These are phyloP conservation scores for Araneus ventricosus DNA, from an alignment of 1,140 invertebrate genomes.

Conservation along the genomic window DNA sequence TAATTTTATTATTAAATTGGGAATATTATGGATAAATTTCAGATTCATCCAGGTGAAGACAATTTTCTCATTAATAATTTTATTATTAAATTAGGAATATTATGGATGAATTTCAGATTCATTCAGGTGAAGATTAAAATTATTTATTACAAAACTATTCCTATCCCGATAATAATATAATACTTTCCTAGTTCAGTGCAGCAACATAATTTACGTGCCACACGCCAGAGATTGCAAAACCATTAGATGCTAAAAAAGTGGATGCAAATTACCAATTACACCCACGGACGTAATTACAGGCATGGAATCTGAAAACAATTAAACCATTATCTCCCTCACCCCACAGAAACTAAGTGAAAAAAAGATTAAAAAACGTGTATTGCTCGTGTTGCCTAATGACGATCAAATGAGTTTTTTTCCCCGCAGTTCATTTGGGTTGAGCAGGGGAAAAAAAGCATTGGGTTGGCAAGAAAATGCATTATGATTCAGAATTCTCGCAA, in stretches of 20 bases:
- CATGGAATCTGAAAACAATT: slow-evolving; percentile 69
- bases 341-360: slow-evolving; percentile 41
- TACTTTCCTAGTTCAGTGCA: not conserved
- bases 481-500: not conserved
- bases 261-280: slow-evolving; percentile 66
- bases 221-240: slow-evolving; percentile 6
- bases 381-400: slow-evolving; percentile 31
- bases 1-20: too few species aligned
- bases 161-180: not conserved
- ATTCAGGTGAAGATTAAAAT: too few species aligned
- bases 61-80: too few species aligned
- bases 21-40: too few species aligned
- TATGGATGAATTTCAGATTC: too few species aligned
- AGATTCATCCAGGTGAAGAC: too few species aligned
- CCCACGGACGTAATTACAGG: slow-evolving; percentile 36
- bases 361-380: slow-evolving; percentile 40
- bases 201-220: not conserved
- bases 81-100: too few species aligned
- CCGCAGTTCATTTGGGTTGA: not conserved
- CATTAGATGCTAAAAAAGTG: slow-evolving; percentile 8
- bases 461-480: not conserved
- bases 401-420: slow-evolving; percentile 51
- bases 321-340: slow-evolving; percentile 70
- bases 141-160: not conserved
- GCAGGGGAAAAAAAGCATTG: slow-evolving; percentile 3